phyloP scores from a whole-genome alignment of 2,113 vertebrate genomes.

The Peromyscus polionotus region DNA sequence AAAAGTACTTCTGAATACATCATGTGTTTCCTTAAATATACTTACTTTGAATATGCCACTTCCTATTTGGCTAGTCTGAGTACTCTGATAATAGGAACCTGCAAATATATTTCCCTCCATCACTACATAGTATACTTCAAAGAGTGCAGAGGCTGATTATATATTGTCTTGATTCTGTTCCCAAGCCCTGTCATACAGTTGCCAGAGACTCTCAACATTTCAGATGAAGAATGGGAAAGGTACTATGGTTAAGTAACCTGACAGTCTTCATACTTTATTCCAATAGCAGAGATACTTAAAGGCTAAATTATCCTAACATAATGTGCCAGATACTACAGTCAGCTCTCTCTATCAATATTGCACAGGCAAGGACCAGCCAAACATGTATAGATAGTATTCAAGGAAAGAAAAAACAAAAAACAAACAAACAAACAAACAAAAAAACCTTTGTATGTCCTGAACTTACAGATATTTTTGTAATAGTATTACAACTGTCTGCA shows the following conservation, averaged over 20 bases:
- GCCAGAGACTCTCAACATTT: neutral
- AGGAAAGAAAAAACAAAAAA: neutral
- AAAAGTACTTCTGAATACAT: conserved; percentile 40
- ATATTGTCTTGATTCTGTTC: neutral
- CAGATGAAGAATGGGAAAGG: conserved; percentile 47
- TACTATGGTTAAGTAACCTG: conserved; percentile 3
- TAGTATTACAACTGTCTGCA: neutral
- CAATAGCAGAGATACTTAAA: conserved; percentile 47
- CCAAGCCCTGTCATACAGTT: neutral
- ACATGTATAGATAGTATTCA: neutral
- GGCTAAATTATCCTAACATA: neutral
- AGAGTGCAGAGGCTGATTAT: neutral
- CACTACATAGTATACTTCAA: neutral
- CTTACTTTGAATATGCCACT: neutral
- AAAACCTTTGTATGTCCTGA: neutral
- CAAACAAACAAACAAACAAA: neutral
- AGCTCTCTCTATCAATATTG: neutral
- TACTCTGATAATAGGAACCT: neutral
- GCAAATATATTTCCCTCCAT: neutral
- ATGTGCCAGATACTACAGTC: neutral
- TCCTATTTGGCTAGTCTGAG: neutral
- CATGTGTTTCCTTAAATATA: conserved; percentile 26
- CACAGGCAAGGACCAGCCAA: neutral
- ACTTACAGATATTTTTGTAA: neutral
- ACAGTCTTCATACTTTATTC: neutral